These are phyloP conservation scores for Isaurus tuberculatus DNA, from an alignment of 92 coral and sea anemone genomes.

Conservation along the genomic window DNA sequence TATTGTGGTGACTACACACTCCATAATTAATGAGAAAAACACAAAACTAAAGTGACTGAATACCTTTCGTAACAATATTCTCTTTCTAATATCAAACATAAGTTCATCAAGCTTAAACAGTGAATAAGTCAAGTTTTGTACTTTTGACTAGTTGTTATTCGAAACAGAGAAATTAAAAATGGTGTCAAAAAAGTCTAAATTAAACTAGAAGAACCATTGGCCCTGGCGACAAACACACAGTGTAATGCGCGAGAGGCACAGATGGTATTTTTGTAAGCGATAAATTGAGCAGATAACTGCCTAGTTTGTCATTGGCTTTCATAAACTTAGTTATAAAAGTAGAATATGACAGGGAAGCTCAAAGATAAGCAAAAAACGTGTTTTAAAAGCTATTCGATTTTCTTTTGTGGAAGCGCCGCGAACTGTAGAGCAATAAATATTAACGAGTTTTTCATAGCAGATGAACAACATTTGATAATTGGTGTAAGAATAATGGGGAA, in stretches of 20 bases:
- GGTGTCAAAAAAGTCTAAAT: conserved; percentile 11
- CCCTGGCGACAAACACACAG: conserved; percentile 26
- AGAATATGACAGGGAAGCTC: conserved; percentile 13
- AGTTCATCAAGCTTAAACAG: not conserved
- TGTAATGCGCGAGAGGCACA: not conserved
- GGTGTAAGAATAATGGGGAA: conserved; percentile 20
- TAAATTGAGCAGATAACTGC: conserved; percentile 29
- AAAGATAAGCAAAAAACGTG: conserved; percentile 40
- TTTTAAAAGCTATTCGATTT: conserved; percentile 16
- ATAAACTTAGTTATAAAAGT: conserved; percentile 20
- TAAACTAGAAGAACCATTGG: not conserved
- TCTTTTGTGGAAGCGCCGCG: conserved; percentile 34
- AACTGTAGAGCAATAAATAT: conserved; percentile 32
- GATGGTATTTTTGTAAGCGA: conserved; percentile 37
- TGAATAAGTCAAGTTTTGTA: not conserved
- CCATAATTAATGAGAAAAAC: conserved; percentile 46
- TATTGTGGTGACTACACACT: conserved; percentile 21
- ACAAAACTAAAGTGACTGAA: conserved; percentile 37
- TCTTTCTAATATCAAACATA: not conserved
- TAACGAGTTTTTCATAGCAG: conserved; percentile 34
- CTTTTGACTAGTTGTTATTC: not conserved
- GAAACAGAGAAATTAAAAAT: not conserved
- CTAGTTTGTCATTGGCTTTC: conserved; percentile 37
- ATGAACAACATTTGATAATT: conserved; percentile 41
- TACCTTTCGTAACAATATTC: conserved; percentile 41